Conservation (phyloP, 1,140 invertebrate species). For the Drosophila pectinifera region DNA sequence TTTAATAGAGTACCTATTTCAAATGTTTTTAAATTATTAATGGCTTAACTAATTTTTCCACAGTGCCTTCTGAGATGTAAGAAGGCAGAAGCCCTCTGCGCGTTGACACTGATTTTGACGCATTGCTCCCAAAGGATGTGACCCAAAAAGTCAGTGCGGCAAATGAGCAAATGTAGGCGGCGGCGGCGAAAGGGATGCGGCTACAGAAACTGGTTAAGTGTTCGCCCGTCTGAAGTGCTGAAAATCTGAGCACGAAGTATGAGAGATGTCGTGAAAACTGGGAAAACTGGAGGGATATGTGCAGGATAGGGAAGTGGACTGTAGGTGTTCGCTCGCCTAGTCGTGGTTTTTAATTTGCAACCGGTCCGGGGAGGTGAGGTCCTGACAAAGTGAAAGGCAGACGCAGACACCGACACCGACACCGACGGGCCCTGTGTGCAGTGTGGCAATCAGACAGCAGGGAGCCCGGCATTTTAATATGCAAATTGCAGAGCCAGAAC, state of each 20-base stretch:
- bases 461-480: slow-evolving; percentile 68
- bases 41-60: no score
- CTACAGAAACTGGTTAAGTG: slow-evolving; percentile 71
- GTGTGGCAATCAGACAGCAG: slow-evolving; percentile 67
- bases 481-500: slow-evolving; percentile 57
- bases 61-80: slow-evolving; percentile 9
- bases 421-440: slow-evolving; percentile 38
- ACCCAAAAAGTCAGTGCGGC: slow-evolving; percentile 81
- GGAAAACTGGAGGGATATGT: neutral
- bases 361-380: slow-evolving; percentile 9
- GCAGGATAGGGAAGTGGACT: slow-evolving; percentile 9
- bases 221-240: slow-evolving; percentile 56
- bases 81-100: slow-evolving; percentile 46
- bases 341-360: slow-evolving; percentile 71
- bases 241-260: slow-evolving; percentile 66
- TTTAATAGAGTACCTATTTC: no score
- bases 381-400: slow-evolving; percentile 67
- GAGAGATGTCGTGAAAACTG: slow-evolving; percentile 55
- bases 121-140: slow-evolving; percentile 81
- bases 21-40: no score
- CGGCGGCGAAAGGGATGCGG: slow-evolving; percentile 35
- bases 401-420: slow-evolving; percentile 4
- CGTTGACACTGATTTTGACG: slow-evolving; percentile 83
- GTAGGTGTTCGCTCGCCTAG: slow-evolving; percentile 21
- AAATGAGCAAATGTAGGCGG: slow-evolving; percentile 77